Percentiles rank a stretch among this genome's conserved stretches.
Conservation (phyloP, 2,888 invertebrate genomes). For the Athripsodes cinereus region DNA sequence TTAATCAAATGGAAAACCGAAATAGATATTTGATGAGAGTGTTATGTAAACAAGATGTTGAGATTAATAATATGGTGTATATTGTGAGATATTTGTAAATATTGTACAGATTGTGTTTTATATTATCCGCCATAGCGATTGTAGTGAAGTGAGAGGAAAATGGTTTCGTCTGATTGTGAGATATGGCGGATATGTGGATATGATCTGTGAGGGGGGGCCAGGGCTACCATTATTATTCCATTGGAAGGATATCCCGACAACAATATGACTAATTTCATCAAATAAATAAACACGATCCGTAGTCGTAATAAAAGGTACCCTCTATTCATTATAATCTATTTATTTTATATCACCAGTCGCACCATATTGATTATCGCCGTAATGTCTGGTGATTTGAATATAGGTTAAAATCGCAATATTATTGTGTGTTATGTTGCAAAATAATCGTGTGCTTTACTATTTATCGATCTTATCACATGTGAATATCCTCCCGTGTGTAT, state of each 20-base stretch:
- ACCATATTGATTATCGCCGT: background rate
- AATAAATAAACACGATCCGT: background rate
- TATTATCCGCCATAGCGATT: slow-evolving; percentile 17
- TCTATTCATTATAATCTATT: background rate
- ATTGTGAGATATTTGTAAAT: slow-evolving; percentile 5
- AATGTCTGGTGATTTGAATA: background rate
- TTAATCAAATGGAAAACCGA: background rate
- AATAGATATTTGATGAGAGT: background rate
- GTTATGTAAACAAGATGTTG: slow-evolving; percentile 5
- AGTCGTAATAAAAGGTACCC: background rate
- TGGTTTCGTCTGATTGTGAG: slow-evolving; percentile 19
- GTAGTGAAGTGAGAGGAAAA: slow-evolving; percentile 18
- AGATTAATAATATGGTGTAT: background rate
- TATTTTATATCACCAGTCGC: background rate
- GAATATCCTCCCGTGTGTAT: background rate
- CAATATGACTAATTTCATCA: background rate
- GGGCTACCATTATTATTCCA: background rate
- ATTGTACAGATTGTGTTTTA: slow-evolving; percentile 8
- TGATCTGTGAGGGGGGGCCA: background rate
- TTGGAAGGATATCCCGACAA: background rate
- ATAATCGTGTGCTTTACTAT: background rate
- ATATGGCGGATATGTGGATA: slow-evolving; percentile 17
- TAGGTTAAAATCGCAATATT: background rate
- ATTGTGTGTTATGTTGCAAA: background rate
- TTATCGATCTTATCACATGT: background rate